Conservation (phyloP, 2,797 vertebrate genomes). For the Sciaenops ocellatus region DNA sequence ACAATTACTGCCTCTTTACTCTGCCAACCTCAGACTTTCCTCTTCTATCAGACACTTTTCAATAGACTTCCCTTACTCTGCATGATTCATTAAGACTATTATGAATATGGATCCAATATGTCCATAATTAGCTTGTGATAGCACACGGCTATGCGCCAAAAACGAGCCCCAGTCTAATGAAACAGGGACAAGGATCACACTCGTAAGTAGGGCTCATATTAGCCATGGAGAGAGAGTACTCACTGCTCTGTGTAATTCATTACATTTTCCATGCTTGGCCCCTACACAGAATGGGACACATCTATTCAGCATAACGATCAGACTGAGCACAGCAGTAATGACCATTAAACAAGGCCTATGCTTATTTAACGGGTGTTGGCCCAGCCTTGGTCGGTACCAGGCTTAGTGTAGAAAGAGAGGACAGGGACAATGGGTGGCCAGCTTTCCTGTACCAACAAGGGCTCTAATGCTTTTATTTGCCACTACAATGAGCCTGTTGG, state of each 20-base stretch:
- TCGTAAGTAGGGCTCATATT: slow-evolving; percentile 48
- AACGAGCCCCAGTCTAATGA: slow-evolving; percentile 38
- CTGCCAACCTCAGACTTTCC: slow-evolving; percentile 28
- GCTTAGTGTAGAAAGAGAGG: slow-evolving; percentile 44
- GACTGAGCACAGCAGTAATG: slow-evolving; percentile 48
- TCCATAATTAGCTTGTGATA: slow-evolving; percentile 61
- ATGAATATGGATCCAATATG: slow-evolving; percentile 50
- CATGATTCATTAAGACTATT: slow-evolving; percentile 41
- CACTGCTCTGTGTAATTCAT: slow-evolving; percentile 54
- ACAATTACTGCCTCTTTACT: slow-evolving; percentile 48
- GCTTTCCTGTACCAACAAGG: slow-evolving; percentile 68
- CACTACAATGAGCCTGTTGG: slow-evolving; percentile 65
- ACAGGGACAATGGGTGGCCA: slow-evolving; percentile 54
- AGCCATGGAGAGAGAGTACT: slow-evolving; percentile 36
- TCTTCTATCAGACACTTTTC: slow-evolving; percentile 19
- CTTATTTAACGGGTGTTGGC: slow-evolving; percentile 63
- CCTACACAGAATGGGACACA: slow-evolving; percentile 42
- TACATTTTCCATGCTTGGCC: slow-evolving; percentile 48
- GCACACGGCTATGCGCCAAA: slow-evolving; percentile 34
- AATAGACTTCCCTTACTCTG: slow-evolving; percentile 17
- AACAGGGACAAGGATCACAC: slow-evolving; percentile 39
- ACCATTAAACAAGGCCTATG: slow-evolving; percentile 64
- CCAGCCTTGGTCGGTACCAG: slow-evolving; percentile 41
- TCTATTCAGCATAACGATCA: slow-evolving; percentile 64
- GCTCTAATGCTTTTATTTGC: slow-evolving; percentile 68